Conservation (phyloP, 2,113 vertebrate species). For the Mystacornis crossleyi region DNA sequence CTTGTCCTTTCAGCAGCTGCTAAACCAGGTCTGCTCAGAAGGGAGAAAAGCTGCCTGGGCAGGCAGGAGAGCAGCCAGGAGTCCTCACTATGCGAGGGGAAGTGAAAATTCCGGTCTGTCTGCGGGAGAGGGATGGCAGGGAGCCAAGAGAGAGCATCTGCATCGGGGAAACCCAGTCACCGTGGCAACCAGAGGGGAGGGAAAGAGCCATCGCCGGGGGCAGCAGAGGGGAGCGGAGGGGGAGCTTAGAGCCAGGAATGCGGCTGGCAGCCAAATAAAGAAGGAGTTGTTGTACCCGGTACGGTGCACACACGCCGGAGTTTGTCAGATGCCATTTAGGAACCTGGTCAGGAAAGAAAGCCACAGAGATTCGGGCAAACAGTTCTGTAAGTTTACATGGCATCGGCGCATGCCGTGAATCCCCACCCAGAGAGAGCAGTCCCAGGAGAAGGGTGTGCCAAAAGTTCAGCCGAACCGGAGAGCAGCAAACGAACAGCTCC, state of each 20-base stretch:
- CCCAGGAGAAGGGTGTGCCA: background rate
- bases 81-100: background rate
- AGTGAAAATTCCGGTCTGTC: background rate
- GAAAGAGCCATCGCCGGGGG: background rate
- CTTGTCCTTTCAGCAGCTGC: background rate
- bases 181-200: conserved; percentile 32
- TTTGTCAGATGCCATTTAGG: background rate
- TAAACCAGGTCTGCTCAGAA: background rate
- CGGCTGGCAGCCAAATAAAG: background rate
- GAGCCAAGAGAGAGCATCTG: conserved; percentile 19
- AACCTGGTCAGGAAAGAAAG: fast-evolving
- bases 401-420: fast-evolving
- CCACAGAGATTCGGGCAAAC: background rate
- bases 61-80: conserved; percentile 6
- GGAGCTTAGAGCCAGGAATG: background rate
- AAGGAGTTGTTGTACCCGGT: fast-evolving
- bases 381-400: fast-evolving
- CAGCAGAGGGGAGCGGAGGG: background rate
- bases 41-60: background rate
- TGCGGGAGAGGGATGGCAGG: background rate
- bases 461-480: background rate
- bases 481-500: background rate
- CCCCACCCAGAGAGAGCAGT: background rate
- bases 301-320: background rate
- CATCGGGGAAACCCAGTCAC: conserved; percentile 43